Evolutionary conservation across 2,113 vertebrate species (phyloP).

Genomic region (Rutilus rutilus): DNA sequence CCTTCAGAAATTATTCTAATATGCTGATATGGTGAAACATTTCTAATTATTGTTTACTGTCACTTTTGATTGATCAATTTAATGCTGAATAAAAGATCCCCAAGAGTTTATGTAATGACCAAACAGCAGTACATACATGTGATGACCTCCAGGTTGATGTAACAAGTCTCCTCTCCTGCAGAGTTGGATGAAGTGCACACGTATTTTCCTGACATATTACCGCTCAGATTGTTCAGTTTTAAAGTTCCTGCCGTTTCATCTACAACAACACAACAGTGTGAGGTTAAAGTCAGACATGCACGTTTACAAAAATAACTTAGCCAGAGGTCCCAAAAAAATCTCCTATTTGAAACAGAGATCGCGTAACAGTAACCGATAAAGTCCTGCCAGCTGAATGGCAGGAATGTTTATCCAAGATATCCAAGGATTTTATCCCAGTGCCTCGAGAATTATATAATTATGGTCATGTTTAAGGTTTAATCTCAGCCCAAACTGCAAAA

Average conservation of each 20-base stretch:
- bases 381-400: background rate
- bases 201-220: constrained; percentile 84
- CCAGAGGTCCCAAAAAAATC: background rate
- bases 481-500: background rate
- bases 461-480: constrained; percentile 1
- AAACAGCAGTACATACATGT: constrained; percentile 74
- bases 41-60: background rate
- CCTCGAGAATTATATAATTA: background rate
- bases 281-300: background rate
- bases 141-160: constrained; percentile 80
- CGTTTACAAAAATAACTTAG: background rate
- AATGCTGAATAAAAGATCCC: background rate
- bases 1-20: background rate
- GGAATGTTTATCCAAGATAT: background rate
- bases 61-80: background rate
- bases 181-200: constrained; percentile 80
- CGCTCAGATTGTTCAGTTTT: constrained; percentile 82
- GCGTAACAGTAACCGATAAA: background rate
- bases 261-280: constrained; percentile 60
- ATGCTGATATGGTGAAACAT: background rate
- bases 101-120: background rate
- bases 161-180: constrained; percentile 78
- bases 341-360: background rate
- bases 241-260: constrained; percentile 78
- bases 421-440: background rate